phyloP scores from a whole-genome alignment of 2,797 vertebrate genomes.

The Coilia nasus region DNA sequence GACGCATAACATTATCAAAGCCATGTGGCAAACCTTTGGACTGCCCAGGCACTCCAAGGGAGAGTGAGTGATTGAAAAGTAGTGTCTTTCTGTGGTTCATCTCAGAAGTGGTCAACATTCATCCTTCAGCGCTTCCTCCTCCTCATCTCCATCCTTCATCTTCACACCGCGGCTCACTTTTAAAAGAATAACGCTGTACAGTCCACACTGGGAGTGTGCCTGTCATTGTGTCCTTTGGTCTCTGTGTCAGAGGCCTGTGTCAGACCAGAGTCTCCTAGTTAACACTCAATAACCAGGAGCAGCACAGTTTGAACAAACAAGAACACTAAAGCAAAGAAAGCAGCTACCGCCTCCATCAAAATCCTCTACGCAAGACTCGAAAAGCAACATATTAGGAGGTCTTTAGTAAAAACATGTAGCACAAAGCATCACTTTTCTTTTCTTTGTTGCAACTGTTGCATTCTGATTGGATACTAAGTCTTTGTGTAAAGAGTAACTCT shows the following conservation, averaged over 20 bases:
- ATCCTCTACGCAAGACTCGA: constrained; percentile 12
- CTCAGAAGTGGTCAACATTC: constrained; percentile 23
- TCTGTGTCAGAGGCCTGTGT: constrained; percentile 8
- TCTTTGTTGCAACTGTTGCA: constrained; percentile 10
- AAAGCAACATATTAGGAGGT: constrained; percentile 16
- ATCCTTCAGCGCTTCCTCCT: background rate
- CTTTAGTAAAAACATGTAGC: background rate
- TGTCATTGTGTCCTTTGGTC: constrained; percentile 22
- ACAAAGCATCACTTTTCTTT: background rate
- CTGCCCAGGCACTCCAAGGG: constrained; percentile 3
- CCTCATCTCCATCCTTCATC: constrained; percentile 1
- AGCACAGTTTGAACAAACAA: background rate
- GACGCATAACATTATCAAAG: constrained; percentile 20
- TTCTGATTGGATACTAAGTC: background rate
- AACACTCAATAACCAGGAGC: background rate
- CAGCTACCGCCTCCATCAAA: constrained; percentile 18
- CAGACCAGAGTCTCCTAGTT: background rate
- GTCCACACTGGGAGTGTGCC: background rate
- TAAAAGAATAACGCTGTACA: background rate
- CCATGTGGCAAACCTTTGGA: constrained; percentile 14
- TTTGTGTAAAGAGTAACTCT: background rate
- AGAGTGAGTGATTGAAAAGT: constrained; percentile 18
- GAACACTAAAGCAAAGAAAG: constrained; percentile 1
- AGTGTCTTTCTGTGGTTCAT: constrained; percentile 25
- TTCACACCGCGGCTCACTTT: background rate